Percentiles rank a stretch among this genome's conserved stretches.
phyloP scores from a whole-genome alignment of 2,797 vertebrate species.

The Scolopax rusticola region DNA sequence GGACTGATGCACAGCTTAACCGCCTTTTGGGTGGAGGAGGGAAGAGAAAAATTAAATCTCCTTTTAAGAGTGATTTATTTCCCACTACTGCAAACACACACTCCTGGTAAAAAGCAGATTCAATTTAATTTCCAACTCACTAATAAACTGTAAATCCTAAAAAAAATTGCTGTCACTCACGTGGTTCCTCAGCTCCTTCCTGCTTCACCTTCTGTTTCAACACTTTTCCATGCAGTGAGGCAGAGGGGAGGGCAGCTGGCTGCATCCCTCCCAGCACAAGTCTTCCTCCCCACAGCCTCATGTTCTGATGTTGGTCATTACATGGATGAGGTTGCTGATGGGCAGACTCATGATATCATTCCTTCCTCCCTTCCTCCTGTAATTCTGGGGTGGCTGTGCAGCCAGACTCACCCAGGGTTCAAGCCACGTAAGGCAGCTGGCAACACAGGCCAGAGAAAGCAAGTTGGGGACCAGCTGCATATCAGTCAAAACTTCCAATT shows the following conservation, averaged over 20 bases:
- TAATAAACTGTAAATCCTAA: background rate
- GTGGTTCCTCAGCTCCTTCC: background rate
- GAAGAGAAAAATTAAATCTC: background rate
- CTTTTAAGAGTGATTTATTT: slow-evolving; percentile 29
- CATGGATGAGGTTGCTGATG: fast-evolving
- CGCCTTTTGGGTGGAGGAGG: background rate
- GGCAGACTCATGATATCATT: background rate
- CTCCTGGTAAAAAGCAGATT: background rate
- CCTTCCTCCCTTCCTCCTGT: background rate
- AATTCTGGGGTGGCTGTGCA: fast-evolving
- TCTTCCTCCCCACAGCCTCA: fast-evolving
- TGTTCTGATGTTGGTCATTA: background rate
- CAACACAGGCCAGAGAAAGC: background rate
- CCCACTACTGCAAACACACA: fast-evolving
- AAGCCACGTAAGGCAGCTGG: background rate
- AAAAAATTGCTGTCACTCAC: background rate
- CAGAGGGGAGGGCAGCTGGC: background rate
- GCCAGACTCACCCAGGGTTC: background rate
- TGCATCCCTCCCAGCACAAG: background rate
- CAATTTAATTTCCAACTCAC: background rate
- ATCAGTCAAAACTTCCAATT: background rate
- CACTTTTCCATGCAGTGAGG: background rate
- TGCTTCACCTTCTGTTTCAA: background rate
- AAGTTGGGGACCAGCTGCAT: background rate
- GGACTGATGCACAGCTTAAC: background rate